Conservation (phyloP, 2,797 vertebrate genomes). For the Mareca strepera region DNA sequence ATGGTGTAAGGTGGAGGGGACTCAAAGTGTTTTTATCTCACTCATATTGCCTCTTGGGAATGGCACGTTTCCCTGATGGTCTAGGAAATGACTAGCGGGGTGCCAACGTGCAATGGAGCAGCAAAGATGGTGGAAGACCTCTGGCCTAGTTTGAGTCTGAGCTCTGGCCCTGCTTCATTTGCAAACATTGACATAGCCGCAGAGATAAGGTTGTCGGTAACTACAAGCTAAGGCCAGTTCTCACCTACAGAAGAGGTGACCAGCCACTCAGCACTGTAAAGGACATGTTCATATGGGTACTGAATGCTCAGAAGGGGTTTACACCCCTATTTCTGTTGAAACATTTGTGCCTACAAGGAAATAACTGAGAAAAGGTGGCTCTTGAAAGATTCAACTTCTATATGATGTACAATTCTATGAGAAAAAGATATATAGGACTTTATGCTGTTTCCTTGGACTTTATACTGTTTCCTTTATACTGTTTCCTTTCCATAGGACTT, state of each 20-base stretch:
- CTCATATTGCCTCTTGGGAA: neutral
- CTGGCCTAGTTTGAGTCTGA: neutral
- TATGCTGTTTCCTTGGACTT: neutral
- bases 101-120: neutral
- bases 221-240: neutral
- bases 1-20: neutral
- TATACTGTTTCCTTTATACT: neutral
- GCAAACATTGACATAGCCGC: neutral
- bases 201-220: neutral
- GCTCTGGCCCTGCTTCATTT: neutral
- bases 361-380: neutral
- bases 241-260: neutral
- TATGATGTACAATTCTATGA: neutral
- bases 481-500: no score
- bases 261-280: neutral
- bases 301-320: neutral
- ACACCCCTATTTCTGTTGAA: neutral
- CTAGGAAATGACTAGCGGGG: neutral
- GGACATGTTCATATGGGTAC: neutral
- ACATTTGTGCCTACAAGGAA: neutral
- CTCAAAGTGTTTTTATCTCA: neutral
- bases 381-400: neutral
- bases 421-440: neutral
- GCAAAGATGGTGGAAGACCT: accelerated
- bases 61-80: neutral